Evolutionary conservation across 2,113 vertebrate genomes (phyloP), one percentile per base, ranked within the genome.

Genomic region (Tragelaphus strepsiceros): DNA sequence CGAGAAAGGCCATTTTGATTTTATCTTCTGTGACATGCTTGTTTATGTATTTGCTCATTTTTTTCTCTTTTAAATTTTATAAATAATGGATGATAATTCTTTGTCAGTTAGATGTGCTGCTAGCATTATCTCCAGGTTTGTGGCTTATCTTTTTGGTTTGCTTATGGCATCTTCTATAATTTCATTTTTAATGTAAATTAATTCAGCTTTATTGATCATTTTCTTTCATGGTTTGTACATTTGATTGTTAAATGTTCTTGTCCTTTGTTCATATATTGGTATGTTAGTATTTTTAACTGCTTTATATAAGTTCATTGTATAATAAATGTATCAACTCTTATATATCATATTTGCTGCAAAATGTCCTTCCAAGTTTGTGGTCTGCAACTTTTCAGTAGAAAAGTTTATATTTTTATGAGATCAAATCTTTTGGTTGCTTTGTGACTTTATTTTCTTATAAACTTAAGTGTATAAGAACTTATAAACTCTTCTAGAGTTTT

Each of bases 351-450:
- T 92, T 92, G 86, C 32, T 92, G 32, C 24, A 61, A 92, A 92
- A 80, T 78, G 26, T 71, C 51, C 89, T 94, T 80, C 30, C 15
- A 19, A 94, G 35, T 92, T 90, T 92, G 78, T 88, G 62, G 62
- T 77, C 62, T 84, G 88, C 49, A 95, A 39, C 10, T 67, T 91
- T 94, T 85, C 26, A 4, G 39, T 77, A 54, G 77, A 84, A 56
- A 85, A 86, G 71, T 84, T 28, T 58, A 39, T 90, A 32, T 30
- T 90, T 94, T 62, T 62, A 74, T 80, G 61, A 13, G 30, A 61
- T 90, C 32, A 95, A 30, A 59, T 81, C 64, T 96, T 96, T 92
- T 19, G 71, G 43, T 77, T 88, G 81, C 14, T 91, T 95, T 91
- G 62, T 84, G 62, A 91, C 43, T 84, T 32, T 62, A 12, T 28